Evolutionary conservation across 2,888 invertebrate genomes (phyloP).

Genomic region (Ischnus inquisitorius): DNA sequence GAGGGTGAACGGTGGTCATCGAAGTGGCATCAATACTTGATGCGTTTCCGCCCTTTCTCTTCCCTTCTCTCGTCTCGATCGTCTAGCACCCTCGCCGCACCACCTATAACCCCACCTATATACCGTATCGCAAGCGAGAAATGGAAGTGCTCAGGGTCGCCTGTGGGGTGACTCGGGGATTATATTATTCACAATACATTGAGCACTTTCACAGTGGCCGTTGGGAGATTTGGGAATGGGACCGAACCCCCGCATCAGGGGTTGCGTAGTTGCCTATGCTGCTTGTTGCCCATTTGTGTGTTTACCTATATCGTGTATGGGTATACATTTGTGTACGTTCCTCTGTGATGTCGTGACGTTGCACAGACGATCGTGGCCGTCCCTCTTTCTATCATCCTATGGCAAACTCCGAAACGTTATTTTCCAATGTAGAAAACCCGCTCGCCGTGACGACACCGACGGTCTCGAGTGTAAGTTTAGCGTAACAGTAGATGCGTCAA

Average conservation of each 20-base stretch:
- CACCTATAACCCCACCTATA: conserved; percentile 44
- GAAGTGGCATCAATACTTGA: conserved; percentile 81
- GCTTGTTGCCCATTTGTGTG: conserved; percentile 55
- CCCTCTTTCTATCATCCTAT: background rate
- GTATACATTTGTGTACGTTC: background rate
- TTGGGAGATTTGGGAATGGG: conserved; percentile 75
- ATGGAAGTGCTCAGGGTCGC: conserved; percentile 63
- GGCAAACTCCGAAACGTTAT: conserved; percentile 15
- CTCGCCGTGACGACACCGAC: conserved; percentile 13
- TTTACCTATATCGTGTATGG: conserved; percentile 7
- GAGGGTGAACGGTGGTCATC: conserved; percentile 74
- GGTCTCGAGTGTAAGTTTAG: background rate
- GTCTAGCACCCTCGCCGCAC: conserved; percentile 52
- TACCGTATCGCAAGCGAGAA: conserved; percentile 40
- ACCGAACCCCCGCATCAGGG: conserved; percentile 52
- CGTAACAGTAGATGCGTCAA: conserved; percentile 47
- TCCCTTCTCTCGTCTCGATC: conserved; percentile 48
- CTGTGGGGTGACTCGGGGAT: conserved; percentile 79
- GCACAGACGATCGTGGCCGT: background rate
- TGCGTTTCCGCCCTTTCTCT: conserved; percentile 74
- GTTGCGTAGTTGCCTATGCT: conserved; percentile 51
- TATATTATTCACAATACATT: conserved; percentile 85
- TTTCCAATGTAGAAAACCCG: conserved; percentile 6
- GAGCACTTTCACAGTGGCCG: conserved; percentile 81
- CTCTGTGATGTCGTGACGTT: conserved; percentile 18